Evolutionary conservation across 2,113 vertebrate species (phyloP).

Genomic region (Mastomys natalensis): DNA sequence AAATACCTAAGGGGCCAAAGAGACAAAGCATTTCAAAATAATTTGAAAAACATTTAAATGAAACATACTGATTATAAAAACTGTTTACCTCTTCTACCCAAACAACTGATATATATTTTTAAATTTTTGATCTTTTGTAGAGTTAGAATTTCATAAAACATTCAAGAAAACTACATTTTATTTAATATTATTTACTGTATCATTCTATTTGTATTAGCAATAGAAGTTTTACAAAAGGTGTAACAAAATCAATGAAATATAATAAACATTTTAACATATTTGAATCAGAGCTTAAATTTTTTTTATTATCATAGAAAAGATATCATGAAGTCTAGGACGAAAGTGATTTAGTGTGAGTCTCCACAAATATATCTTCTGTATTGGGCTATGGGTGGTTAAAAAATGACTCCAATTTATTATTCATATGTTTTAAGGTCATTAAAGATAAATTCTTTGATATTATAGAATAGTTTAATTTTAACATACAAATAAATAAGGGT

Average conservation of each 20-base stretch:
- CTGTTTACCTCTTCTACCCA: not conserved
- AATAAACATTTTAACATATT: constrained; percentile 15
- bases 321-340: not conserved
- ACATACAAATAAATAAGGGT: constrained; percentile 17
- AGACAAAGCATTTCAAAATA: constrained; percentile 25
- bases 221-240: not conserved
- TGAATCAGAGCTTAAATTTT: not conserved
- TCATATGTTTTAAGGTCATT: constrained; percentile 1
- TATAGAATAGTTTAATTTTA: not conserved
- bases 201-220: not conserved
- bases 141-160: not conserved
- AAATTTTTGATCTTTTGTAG: not conserved
- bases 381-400: not conserved
- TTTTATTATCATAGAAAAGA: not conserved
- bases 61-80: constrained; percentile 16
- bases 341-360: constrained; percentile 22
- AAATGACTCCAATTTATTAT: not conserved
- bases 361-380: not conserved
- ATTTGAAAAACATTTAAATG: not conserved
- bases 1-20: constrained; percentile 91
- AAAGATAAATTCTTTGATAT: constrained; percentile 15
- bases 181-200: constrained; percentile 4
- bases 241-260: constrained; percentile 3
- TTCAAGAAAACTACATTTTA: constrained; percentile 1
- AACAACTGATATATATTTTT: not conserved